A percentile compares a stretch with the other conserved stretches of the same genome.
These are phyloP conservation scores for Pollenia labialis DNA, from an alignment of 2,888 invertebrate species.

Conservation along the genomic window DNA sequence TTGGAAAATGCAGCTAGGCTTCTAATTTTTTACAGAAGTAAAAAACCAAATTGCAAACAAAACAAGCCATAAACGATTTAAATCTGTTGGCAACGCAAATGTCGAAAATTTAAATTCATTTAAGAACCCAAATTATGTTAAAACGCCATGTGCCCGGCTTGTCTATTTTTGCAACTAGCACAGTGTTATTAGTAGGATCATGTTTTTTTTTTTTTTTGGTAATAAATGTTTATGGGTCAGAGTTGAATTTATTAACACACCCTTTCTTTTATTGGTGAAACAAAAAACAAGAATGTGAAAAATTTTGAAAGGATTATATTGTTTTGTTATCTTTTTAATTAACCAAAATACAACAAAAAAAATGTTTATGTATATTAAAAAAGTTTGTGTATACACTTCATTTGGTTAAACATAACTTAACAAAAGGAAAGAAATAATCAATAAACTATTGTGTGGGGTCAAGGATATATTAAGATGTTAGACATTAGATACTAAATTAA, in stretches of 20 bases:
- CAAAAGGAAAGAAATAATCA: conserved; percentile 9
- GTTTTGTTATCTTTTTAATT: conserved; percentile 55
- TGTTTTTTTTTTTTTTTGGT: conserved; percentile 17
- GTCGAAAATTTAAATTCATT: too few relatives aligned
- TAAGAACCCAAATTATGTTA: too few relatives aligned
- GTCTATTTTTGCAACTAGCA: too few relatives aligned
- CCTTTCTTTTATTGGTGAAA: conserved; percentile 42
- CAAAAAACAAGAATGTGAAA: conserved; percentile 40
- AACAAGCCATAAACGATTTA: too few relatives aligned
- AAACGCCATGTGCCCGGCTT: too few relatives aligned
- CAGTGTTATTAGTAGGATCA: conserved; percentile 42
- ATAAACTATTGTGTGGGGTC: conserved; percentile 25
- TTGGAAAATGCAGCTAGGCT: too few relatives aligned
- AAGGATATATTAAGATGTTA: conserved; percentile 37
- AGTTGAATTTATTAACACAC: conserved; percentile 65
- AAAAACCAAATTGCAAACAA: too few relatives aligned
- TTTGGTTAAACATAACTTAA: background rate
- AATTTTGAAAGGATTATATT: conserved; percentile 64
- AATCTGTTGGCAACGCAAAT: too few relatives aligned
- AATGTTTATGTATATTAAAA: background rate
- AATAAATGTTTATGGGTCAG: conserved; percentile 34
- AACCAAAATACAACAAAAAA: conserved; percentile 34
- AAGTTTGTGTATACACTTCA: background rate
- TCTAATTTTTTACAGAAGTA: too few relatives aligned
- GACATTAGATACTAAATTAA: conserved; percentile 2